Percentiles rank a stretch among this genome's conserved stretches.
phyloP scores from a whole-genome alignment of 2,888 invertebrate genomes.

The Cybosia mesomella region DNA sequence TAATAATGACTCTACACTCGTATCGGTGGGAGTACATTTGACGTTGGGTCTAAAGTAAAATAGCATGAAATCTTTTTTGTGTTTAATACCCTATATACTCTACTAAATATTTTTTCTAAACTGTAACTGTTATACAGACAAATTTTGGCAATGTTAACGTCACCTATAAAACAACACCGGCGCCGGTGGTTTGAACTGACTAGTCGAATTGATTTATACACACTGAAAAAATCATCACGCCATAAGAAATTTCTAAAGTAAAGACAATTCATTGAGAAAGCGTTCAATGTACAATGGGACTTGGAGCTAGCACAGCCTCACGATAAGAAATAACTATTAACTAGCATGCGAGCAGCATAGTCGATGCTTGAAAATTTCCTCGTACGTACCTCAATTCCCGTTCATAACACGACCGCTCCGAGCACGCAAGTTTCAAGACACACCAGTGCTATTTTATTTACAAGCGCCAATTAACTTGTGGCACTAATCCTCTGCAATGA shows the following conservation, averaged over 20 bases:
- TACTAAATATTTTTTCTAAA: too few relatives aligned
- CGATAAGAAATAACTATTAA: background rate
- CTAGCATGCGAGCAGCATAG: background rate
- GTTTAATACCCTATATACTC: too few relatives aligned
- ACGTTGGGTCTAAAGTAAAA: background rate
- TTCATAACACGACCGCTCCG: background rate
- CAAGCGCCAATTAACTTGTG: slow-evolving; percentile 36
- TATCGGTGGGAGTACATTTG: background rate
- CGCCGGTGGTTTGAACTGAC: too few relatives aligned
- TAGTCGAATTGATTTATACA: too few relatives aligned
- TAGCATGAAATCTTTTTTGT: background rate
- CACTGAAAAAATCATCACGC: too few relatives aligned
- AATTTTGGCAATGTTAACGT: too few relatives aligned
- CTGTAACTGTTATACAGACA: too few relatives aligned
- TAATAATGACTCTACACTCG: background rate
- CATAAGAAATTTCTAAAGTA: background rate
- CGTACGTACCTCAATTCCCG: background rate
- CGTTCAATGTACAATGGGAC: too few relatives aligned
- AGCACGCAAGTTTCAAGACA: slow-evolving; percentile 21
- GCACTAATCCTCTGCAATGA: slow-evolving; percentile 11
- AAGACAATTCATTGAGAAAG: too few relatives aligned
- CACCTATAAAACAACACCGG: too few relatives aligned
- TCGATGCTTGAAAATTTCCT: background rate
- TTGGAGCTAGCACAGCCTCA: too few relatives aligned
- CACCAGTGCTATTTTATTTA: slow-evolving; percentile 30